Conservation (phyloP, 1,140 invertebrate species). For the Tyrophagus putrescentiae region DNA sequence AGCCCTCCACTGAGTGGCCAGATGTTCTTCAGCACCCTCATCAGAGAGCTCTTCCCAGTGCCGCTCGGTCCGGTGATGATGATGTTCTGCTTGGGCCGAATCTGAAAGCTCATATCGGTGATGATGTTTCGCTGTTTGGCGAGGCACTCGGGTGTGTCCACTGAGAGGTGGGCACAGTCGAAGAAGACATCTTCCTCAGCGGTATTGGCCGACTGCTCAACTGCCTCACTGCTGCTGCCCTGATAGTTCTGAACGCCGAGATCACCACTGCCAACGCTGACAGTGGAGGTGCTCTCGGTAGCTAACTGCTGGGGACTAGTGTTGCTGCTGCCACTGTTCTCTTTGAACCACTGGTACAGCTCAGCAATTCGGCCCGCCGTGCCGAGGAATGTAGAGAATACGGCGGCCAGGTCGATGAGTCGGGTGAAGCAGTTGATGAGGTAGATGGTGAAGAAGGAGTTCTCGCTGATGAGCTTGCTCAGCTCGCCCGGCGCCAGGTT, state of each 20-base stretch:
- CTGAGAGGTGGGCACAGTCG: no score
- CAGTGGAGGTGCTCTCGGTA: background rate
- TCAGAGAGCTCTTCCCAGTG: constrained; percentile 45
- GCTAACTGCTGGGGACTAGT: background rate
- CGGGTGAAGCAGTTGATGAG: constrained; percentile 45
- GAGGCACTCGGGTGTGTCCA: no score
- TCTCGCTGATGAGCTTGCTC: constrained; percentile 42
- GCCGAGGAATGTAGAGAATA: constrained; percentile 41
- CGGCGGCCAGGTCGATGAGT: constrained; percentile 40
- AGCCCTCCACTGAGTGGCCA: constrained; percentile 38
- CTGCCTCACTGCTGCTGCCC: background rate
- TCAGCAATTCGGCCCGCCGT: constrained; percentile 28
- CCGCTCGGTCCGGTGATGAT: constrained; percentile 45
- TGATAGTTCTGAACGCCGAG: background rate
- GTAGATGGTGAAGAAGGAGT: constrained; percentile 47
- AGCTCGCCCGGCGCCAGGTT: constrained; percentile 36
- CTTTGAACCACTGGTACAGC: background rate
- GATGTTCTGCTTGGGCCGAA: constrained; percentile 36
- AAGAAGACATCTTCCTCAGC: no score
- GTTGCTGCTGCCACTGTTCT: background rate
- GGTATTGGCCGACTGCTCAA: background rate
- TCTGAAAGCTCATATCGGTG: constrained; percentile 35
- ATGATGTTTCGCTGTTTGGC: background rate
- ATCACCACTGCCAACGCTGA: background rate
- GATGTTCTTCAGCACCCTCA: constrained; percentile 42